Base-by-base conservation (phyloP, 2,797 vertebrate species). In the Gambelia wislizenii region DNA sequence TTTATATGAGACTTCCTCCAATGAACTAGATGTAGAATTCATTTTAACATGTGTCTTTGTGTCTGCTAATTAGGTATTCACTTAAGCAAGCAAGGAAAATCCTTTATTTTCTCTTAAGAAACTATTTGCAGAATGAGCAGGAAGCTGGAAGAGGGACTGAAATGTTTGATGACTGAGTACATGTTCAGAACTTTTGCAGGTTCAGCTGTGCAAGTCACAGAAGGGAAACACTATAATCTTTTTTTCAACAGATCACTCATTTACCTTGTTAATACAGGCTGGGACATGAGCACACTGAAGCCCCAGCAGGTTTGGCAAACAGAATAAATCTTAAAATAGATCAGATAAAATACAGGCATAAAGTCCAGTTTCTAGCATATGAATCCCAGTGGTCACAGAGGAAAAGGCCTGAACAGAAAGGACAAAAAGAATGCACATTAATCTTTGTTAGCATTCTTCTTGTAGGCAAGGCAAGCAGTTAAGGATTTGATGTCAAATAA, bases 261-360 rank as follows among this genome's bases (percentile, higher is more conserved):
- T 70, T 61, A 83, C 36, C 22, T 56, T 61, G 75, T 61, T 84
- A 84, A 87, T 72, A 72, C 54, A 59, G 30, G 10, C 16, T 87
- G 64, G 49, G 78, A 70, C 9, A 36, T 33, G 78, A 81, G 72
- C 74, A 72, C 20, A 61, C 6, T 2, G 79, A 70, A 70, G 27
- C 49, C 61, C 79, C 64, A 77, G 80, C 49, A 72, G 61, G 49
- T 22, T 83, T 78, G 69, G 72, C 47, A 83, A 54, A 59, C 14
- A 4, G 79, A 82, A 69, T 70, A 76, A 56, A 87, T 78, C 75
- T 90, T 84, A 79, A 69, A 83, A 90, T 83, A 90, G 36, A 86
- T 79, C 80, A 87, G 81, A 77, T 79, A 72, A 70, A 49, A 69
- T 61, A 83, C 61, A 84, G 30, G 12, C 7, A 33, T 2, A 14